phyloP scores from a whole-genome alignment of 2,888 invertebrate species.

The Syrphus vitripennis region DNA sequence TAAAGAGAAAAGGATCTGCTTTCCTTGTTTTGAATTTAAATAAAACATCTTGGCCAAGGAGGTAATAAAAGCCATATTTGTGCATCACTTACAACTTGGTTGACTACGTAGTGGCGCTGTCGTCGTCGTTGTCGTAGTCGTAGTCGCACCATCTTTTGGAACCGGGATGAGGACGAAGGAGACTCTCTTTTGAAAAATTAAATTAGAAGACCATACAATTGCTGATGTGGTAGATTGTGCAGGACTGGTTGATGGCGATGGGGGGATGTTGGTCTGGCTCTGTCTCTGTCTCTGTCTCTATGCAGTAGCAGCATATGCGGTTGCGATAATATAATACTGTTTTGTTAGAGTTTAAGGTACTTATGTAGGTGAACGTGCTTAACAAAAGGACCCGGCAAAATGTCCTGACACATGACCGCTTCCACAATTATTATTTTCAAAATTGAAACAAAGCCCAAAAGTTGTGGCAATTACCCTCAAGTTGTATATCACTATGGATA shows the following conservation, averaged over 20 bases:
- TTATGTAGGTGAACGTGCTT: conserved; percentile 45
- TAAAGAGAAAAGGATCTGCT: background rate
- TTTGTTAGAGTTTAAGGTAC: conserved; percentile 18
- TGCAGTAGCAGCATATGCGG: background rate
- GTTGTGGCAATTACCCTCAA: conserved; percentile 38
- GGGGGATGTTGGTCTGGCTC: background rate
- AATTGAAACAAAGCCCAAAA: conserved; percentile 63
- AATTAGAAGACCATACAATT: conserved; percentile 45
- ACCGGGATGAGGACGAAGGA: background rate
- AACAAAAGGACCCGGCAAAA: conserved; percentile 43
- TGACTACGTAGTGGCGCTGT: background rate
- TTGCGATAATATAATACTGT: background rate
- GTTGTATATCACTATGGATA: background rate
- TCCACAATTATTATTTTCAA: conserved; percentile 63
- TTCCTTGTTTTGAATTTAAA: conserved; percentile 40
- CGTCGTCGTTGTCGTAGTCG: background rate
- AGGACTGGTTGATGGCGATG: background rate
- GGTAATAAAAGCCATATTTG: conserved; percentile 63
- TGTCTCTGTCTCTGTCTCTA: background rate
- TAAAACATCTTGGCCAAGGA: conserved; percentile 65
- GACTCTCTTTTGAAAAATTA: conserved; percentile 22
- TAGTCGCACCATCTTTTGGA: background rate
- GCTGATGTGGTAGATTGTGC: background rate
- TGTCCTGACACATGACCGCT: conserved; percentile 62
- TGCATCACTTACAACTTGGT: conserved; percentile 40